These are phyloP conservation scores for Nesogale talazaci DNA, from an alignment of 2,113 vertebrate genomes.

Conservation along the genomic window DNA sequence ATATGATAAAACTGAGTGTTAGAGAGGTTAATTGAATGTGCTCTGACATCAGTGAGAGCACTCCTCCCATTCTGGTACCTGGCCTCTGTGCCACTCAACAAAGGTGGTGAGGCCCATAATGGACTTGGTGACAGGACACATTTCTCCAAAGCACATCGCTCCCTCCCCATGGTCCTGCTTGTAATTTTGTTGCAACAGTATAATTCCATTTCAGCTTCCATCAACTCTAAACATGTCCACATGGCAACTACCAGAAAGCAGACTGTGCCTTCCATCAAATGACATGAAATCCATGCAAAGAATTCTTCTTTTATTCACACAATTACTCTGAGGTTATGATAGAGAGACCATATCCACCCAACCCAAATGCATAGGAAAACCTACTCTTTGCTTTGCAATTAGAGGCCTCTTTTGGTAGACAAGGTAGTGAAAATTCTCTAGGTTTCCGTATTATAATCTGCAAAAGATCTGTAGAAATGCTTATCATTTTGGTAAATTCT, in stretches of 20 bases:
- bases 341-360: neutral
- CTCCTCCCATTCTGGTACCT: neutral
- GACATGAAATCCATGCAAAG: neutral
- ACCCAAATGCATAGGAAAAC: neutral
- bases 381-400: neutral
- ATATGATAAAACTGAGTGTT: neutral
- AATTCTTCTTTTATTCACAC: neutral
- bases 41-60: neutral
- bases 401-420: neutral
- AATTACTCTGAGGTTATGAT: neutral
- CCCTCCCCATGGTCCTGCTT: neutral
- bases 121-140: neutral
- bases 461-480: neutral
- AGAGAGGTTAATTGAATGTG: neutral
- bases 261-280: neutral
- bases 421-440: neutral
- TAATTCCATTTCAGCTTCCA: neutral
- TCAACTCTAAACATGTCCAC: neutral
- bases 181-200: fast-evolving
- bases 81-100: neutral
- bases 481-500: neutral
- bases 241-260: neutral
- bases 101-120: fast-evolving
- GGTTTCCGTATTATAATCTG: neutral
- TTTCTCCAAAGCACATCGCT: neutral